Percentiles rank a stretch among this genome's conserved stretches.
These are phyloP conservation scores for Silurus aristotelis DNA, from an alignment of 2,797 vertebrate genomes.

Conservation along the genomic window DNA sequence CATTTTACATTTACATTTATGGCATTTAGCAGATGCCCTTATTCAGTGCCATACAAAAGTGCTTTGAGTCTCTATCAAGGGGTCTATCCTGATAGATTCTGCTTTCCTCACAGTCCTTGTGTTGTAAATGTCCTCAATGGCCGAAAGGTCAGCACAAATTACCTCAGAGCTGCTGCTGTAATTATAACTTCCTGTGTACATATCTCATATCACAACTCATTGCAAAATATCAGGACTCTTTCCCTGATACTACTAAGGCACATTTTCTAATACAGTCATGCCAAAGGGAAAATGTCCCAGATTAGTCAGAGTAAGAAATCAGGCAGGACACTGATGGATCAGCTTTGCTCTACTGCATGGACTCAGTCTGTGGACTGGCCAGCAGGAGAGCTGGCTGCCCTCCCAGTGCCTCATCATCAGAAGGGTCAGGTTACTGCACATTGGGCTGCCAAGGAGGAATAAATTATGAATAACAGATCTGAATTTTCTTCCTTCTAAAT, in stretches of 20 bases:
- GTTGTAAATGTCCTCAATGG: no score
- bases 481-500: constrained; percentile 60
- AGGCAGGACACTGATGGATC: background rate
- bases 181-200: no score
- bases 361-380: constrained; percentile 38
- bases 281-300: background rate
- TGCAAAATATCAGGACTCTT: background rate
- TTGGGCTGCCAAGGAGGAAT: constrained; percentile 59
- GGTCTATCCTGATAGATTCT: no score
- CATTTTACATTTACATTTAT: no score
- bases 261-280: background rate
- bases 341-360: constrained; percentile 7
- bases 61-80: no score
- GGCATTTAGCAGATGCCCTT: no score
- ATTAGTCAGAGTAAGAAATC: background rate
- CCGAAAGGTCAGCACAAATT: no score
- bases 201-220: no score
- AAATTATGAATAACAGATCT: constrained; percentile 66
- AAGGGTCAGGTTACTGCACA: constrained; percentile 51
- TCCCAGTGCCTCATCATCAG: constrained; percentile 58
- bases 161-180: no score
- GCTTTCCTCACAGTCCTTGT: no score
- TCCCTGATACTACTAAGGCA: background rate
- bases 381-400: constrained; percentile 46
- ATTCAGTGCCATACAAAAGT: no score